Conservation (phyloP, 1,140 invertebrate genomes). For the Venustaconcha ellipsiformis region DNA sequence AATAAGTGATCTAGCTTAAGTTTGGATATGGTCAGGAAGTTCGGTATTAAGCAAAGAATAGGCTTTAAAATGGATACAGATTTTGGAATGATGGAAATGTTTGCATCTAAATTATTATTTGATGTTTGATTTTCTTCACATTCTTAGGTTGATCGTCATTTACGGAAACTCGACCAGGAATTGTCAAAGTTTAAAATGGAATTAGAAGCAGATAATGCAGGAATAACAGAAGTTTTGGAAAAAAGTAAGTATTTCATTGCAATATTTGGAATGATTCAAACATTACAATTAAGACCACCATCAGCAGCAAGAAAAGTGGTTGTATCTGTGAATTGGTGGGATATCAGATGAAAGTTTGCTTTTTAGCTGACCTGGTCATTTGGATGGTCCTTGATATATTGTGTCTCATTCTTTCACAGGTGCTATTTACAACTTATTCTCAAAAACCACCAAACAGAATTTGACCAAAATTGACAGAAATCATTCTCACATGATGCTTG, state of each 20-base stretch:
- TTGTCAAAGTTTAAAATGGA: constrained; percentile 98
- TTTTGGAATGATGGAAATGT: background rate
- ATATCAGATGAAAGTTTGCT: background rate
- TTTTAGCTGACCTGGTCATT: no score
- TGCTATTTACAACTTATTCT: no score
- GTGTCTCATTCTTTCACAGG: no score
- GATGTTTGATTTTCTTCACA: background rate
- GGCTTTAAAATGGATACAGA: background rate
- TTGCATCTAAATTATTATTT: background rate
- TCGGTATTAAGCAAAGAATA: background rate
- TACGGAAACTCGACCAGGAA: constrained; percentile 92
- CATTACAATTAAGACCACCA: background rate
- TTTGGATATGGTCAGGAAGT: background rate
- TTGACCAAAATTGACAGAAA: no score
- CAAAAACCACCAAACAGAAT: no score
- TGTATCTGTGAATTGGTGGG: background rate
- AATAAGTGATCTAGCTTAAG: no score
- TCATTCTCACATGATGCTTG: no score
- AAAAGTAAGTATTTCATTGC: constrained; percentile 72
- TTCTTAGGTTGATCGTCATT: constrained; percentile 83
- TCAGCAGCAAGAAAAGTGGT: background rate
- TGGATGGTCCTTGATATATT: no score
- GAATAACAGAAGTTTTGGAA: constrained; percentile 96
- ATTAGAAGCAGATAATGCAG: constrained; percentile 97
- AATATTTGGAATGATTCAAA: background rate